Evolutionary conservation across 2,888 invertebrate genomes (phyloP).

Genomic region (Sericinus montela): DNA sequence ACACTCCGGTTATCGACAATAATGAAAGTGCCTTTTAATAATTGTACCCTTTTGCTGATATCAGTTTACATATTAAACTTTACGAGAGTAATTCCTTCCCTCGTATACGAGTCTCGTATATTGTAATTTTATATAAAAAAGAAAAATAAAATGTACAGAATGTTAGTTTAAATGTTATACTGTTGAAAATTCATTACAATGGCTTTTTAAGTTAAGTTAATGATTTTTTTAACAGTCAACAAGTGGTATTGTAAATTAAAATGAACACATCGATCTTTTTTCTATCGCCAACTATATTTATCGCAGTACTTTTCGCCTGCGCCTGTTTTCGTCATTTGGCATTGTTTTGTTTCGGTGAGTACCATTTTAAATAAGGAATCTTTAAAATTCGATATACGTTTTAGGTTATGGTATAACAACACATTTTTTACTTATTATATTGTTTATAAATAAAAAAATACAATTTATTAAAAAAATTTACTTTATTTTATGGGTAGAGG

Average conservation of each 20-base stretch:
- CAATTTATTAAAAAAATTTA: too few species aligned
- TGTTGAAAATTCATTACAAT: too few species aligned
- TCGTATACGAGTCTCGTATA: too few species aligned
- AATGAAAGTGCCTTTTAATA: conserved; percentile 24
- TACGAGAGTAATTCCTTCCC: neutral
- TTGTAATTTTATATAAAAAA: neutral
- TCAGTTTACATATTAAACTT: conserved; percentile 7
- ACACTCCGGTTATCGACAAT: conserved; percentile 18
- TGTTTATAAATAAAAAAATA: too few species aligned
- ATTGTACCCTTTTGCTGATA: conserved; percentile 6
- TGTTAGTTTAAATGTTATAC: neutral
- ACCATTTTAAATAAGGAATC: too few species aligned
- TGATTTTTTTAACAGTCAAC: too few species aligned
- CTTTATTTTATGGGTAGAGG: too few species aligned
- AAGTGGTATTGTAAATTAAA: neutral
- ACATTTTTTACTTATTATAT: too few species aligned
- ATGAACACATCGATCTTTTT: conserved; percentile 12
- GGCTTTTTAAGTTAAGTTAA: too few species aligned
- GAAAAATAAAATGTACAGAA: neutral
- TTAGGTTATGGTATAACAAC: too few species aligned
- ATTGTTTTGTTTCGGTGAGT: conserved; percentile 14
- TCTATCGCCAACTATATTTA: conserved; percentile 12
- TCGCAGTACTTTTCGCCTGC: conserved; percentile 2
- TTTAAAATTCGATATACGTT: too few species aligned
- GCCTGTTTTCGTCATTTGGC: conserved; percentile 13